A percentile compares a stretch with the other conserved stretches of the same genome.
Conservation (phyloP, 2,797 vertebrate genomes). For the Poecilia velifera region DNA sequence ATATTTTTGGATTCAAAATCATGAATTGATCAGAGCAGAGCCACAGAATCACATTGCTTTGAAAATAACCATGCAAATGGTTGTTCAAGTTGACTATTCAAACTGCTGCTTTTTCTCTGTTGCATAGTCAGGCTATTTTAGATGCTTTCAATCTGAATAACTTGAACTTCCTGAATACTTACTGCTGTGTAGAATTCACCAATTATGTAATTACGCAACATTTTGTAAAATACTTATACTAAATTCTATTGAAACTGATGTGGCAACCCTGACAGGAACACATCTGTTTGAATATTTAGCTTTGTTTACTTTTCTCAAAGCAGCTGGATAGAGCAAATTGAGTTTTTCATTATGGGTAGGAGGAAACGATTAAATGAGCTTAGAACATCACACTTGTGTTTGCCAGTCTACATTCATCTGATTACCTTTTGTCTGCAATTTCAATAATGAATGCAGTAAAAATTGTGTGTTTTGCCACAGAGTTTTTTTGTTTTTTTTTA, state of each 20-base stretch:
- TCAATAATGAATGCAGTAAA: neutral
- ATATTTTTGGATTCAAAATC: neutral
- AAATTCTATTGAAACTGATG: neutral
- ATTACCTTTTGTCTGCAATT: neutral
- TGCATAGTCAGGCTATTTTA: neutral
- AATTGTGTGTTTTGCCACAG: neutral
- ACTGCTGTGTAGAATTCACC: neutral
- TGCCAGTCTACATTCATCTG: neutral
- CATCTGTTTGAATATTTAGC: neutral
- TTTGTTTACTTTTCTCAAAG: neutral
- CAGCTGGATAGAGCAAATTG: neutral
- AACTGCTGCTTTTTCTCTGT: neutral
- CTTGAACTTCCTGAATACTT: neutral
- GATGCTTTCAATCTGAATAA: neutral
- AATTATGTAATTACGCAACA: neutral
- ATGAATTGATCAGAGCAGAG: neutral
- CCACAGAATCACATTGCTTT: neutral
- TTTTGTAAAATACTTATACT: neutral
- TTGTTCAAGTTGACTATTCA: neutral
- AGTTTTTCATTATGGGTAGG: neutral
- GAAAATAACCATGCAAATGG: neutral
- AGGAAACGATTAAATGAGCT: neutral
- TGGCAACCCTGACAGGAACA: neutral
- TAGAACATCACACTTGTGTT: neutral
- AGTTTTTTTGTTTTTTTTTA: too few species aligned